Evolutionary conservation across 2,797 vertebrate genomes (phyloP).

Genomic region (Myotis daubentonii): DNA sequence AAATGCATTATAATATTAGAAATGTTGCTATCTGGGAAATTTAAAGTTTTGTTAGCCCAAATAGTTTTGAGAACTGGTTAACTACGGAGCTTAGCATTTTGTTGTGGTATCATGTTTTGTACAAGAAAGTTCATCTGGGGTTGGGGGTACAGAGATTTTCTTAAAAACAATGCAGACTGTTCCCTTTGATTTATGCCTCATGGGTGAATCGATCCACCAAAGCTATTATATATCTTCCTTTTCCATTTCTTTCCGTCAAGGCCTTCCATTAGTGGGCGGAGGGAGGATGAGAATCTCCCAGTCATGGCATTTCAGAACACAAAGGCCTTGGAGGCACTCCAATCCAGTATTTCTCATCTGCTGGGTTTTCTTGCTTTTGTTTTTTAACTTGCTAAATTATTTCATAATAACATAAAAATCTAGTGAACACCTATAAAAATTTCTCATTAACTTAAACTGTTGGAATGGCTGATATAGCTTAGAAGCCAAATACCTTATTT

Average conservation of each 20-base stretch:
- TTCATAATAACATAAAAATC: slow-evolving; percentile 9
- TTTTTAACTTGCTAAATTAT: background rate
- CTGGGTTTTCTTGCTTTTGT: background rate
- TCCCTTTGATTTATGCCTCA: slow-evolving; percentile 72
- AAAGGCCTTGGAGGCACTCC: slow-evolving; percentile 21
- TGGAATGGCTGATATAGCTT: background rate
- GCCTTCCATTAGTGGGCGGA: slow-evolving; percentile 46
- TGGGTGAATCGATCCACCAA: slow-evolving; percentile 44
- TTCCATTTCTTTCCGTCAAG: slow-evolving; percentile 68
- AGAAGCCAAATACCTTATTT: background rate
- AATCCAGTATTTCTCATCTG: background rate
- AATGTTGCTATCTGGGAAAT: background rate
- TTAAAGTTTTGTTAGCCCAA: background rate
- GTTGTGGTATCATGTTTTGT: background rate
- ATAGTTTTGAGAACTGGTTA: slow-evolving; percentile 5
- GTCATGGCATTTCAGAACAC: background rate
- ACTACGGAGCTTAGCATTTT: background rate
- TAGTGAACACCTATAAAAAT: background rate
- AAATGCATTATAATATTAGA: background rate
- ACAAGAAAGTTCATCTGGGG: slow-evolving; percentile 11
- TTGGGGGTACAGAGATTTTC: slow-evolving; percentile 62
- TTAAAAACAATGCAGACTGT: slow-evolving; percentile 65
- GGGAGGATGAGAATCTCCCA: slow-evolving; percentile 25
- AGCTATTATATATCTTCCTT: slow-evolving; percentile 64
- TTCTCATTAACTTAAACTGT: background rate